phyloP scores from a whole-genome alignment of 2,888 invertebrate species.

The Therioaphis trifolii region DNA sequence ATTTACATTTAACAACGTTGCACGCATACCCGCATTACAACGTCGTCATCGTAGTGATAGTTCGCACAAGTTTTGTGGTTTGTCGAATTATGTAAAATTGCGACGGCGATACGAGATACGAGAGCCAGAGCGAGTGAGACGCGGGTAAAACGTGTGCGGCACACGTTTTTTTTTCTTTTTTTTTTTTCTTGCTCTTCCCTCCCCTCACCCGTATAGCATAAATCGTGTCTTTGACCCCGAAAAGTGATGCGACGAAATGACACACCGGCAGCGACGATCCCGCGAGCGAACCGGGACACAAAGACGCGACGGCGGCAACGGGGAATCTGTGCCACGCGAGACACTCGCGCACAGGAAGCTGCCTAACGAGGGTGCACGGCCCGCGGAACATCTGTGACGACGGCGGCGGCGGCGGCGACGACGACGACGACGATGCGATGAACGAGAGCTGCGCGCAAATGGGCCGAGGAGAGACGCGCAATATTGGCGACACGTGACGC shows the following conservation, averaged over 20 bases:
- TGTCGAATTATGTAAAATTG: background rate
- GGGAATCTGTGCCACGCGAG: slow-evolving; percentile 7
- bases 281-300: background rate
- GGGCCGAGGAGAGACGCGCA: slow-evolving; percentile 28
- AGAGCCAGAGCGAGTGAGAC: too few species aligned
- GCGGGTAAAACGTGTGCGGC: background rate
- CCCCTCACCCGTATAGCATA: too few species aligned
- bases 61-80: too few species aligned
- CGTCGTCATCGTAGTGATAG: too few species aligned
- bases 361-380: slow-evolving; percentile 45
- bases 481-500: slow-evolving; percentile 58
- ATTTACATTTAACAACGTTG: too few species aligned
- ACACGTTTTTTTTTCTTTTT: too few species aligned
- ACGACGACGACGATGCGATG: background rate
- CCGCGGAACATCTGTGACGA: slow-evolving; percentile 32
- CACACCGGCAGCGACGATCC: background rate
- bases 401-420: background rate
- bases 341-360: slow-evolving; percentile 52
- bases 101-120: background rate
- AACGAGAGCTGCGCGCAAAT: background rate
- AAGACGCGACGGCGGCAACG: background rate
- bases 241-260: slow-evolving; percentile 20
- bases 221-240: slow-evolving; percentile 22
- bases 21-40: too few species aligned
- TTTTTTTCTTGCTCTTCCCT: too few species aligned